Conservation (phyloP, 2,113 vertebrate genomes). For the Lagopus muta region DNA sequence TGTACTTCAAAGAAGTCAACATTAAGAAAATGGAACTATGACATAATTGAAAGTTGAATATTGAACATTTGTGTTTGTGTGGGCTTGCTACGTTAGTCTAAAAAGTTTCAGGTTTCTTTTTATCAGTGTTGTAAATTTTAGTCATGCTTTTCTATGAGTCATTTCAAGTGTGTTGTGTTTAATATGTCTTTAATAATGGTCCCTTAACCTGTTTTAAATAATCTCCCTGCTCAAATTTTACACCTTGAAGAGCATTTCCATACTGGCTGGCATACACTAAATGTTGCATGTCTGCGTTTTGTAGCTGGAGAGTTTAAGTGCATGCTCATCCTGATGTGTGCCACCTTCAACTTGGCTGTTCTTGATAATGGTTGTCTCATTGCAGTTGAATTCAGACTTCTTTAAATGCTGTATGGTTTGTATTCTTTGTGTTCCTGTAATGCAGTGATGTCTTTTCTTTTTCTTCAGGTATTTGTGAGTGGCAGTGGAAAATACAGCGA, state of each 20-base stretch:
- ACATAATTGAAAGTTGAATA: neutral
- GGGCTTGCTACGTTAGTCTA: neutral
- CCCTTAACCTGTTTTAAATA: neutral
- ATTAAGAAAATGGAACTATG: neutral
- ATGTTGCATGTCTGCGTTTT: neutral
- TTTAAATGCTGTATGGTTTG: neutral
- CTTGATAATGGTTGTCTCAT: neutral
- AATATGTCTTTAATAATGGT: neutral
- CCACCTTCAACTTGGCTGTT: neutral
- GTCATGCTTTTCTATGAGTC: neutral
- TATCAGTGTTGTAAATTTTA: neutral
- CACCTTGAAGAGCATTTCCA: neutral
- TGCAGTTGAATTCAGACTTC: neutral
- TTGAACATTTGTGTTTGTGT: neutral
- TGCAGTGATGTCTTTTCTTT: neutral
- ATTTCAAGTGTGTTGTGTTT: neutral
- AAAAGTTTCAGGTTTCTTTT: neutral
- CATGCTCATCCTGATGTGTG: neutral
- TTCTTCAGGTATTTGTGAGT: constrained; percentile 83
- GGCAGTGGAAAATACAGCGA: constrained; percentile 87
- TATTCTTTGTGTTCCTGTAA: neutral
- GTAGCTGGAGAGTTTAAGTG: neutral
- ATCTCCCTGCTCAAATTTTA: neutral
- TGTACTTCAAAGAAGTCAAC: neutral
- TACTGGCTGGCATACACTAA: neutral